Percentiles rank a stretch among this genome's conserved stretches.
These are phyloP conservation scores for Brachyptera risi DNA, from an alignment of 2,888 invertebrate species.

Conservation along the genomic window DNA sequence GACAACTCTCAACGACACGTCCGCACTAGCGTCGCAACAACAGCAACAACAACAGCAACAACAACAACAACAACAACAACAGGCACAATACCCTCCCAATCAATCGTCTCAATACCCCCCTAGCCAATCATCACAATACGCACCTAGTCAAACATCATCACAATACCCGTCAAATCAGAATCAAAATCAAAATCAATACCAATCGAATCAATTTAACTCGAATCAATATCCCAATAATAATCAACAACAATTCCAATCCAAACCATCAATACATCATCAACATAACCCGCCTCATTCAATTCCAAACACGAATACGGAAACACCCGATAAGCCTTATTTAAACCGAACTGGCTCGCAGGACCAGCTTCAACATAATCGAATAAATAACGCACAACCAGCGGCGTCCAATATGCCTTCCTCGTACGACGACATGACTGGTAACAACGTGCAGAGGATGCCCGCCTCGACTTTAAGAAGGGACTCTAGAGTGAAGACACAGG, in stretches of 20 bases:
- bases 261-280: constrained; percentile 22
- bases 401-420: constrained; percentile 33
- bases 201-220: constrained; percentile 15
- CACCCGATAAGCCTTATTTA: constrained; percentile 26
- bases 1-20: constrained; percentile 32
- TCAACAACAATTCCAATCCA: constrained; percentile 5
- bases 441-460: constrained; percentile 19
- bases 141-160: constrained; percentile 16
- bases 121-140: constrained; percentile 30
- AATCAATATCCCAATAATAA: constrained; percentile 7
- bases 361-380: constrained; percentile 16
- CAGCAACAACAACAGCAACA: constrained; percentile 26
- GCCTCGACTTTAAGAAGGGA: constrained; percentile 45
- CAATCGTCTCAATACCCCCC: constrained; percentile 32
- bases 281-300: constrained; percentile 24
- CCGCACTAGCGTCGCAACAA: constrained; percentile 40
- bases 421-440: constrained; percentile 9
- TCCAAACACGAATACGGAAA: constrained; percentile 12
- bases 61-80: constrained; percentile 35
- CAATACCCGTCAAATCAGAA: constrained; percentile 22
- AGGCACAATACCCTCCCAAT: constrained; percentile 31
- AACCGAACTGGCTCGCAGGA: constrained; percentile 28
- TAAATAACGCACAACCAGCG: constrained; percentile 33
- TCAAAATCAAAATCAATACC: constrained; percentile 22
- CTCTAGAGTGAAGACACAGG: constrained; percentile 49